Base-by-base conservation (phyloP, 2,888 invertebrate species). In the Dicranocentrus wangi region DNA sequence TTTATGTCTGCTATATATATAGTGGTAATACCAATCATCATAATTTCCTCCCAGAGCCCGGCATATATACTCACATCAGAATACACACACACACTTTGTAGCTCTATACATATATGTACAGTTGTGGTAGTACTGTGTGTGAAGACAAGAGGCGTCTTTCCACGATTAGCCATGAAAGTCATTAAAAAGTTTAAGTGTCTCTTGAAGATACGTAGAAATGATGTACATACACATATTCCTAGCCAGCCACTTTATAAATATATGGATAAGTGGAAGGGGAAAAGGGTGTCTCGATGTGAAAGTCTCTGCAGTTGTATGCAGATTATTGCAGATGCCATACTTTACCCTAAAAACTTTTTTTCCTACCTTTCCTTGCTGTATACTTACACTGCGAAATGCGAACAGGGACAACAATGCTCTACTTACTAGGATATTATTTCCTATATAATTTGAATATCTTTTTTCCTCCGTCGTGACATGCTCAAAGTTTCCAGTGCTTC, bases 121-220 rank as follows among this genome's bases (percentile, higher is more conserved):
- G n/a, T n/a, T n/a, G n/a, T n/a, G n/a, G n/a, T n/a, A n/a, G n/a
- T n/a, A 32, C 10, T 10, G 3, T 10, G 32, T 10, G 32, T 7
- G 32, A 10, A 32, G n/a, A 47, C 47, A 47, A 47, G 47, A 47
- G 17, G 53, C 53, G 21, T 23, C 23, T 53, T 21, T 53, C 53
- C 53, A 53, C 21, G 53, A 53, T 53, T 53, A 53, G 53, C 53
- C 19, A 21, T 17, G 21, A 53, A 53, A 53, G 53, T 53, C 53
- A 53, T 53, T 53, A 53, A 53, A 53, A 53, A 53, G 5, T 53
- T 53, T 5, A 53, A 53, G 23, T 53, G 53, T 7, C 23, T 53
- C 53, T 53, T 53, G 53, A 21, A 53, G 21, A 21, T 21, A 53
- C 23, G 21, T 7, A 2, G 7, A 53, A 21, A 55, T 25, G 1